Evolutionary conservation across 2,797 vertebrate species (phyloP).

Genomic region (Gymnodraco acuticeps): DNA sequence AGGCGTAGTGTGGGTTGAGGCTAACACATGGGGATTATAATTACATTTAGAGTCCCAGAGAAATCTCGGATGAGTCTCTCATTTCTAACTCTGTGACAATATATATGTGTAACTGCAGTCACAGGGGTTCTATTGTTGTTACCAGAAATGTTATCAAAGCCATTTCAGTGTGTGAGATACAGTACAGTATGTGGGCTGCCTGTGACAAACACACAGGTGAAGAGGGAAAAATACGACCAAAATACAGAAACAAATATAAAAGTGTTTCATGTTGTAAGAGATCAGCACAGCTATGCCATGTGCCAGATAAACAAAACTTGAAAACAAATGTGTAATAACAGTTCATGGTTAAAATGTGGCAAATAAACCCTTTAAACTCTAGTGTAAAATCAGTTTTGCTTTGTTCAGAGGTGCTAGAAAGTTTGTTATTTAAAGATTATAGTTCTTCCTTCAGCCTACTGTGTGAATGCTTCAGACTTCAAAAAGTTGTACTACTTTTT

Average conservation of each 20-base stretch:
- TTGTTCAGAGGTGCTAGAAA: not conserved
- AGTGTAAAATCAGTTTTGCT: not conserved
- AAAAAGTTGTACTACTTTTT: not conserved
- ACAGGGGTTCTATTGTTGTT: slow-evolving; percentile 22
- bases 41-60: not conserved
- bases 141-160: slow-evolving; percentile 37
- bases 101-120: slow-evolving; percentile 6
- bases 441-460: not conserved
- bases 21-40: slow-evolving; percentile 34
- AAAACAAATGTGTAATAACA: slow-evolving; percentile 12
- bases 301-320: not conserved
- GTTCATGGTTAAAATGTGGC: not conserved
- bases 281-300: not conserved
- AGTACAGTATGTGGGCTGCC: slow-evolving; percentile 11
- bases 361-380: not conserved
- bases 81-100: not conserved
- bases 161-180: slow-evolving; percentile 30
- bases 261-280: not conserved
- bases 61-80: slow-evolving; percentile 8
- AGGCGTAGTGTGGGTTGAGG: not conserved
- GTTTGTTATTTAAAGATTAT: slow-evolving; percentile 8
- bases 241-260: slow-evolving; percentile 24
- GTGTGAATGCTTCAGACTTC: not conserved
- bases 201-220: slow-evolving; percentile 34
- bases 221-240: not conserved